These are phyloP conservation scores for Drosophila acutilabella DNA, from an alignment of 2,888 invertebrate genomes.

Conservation along the genomic window DNA sequence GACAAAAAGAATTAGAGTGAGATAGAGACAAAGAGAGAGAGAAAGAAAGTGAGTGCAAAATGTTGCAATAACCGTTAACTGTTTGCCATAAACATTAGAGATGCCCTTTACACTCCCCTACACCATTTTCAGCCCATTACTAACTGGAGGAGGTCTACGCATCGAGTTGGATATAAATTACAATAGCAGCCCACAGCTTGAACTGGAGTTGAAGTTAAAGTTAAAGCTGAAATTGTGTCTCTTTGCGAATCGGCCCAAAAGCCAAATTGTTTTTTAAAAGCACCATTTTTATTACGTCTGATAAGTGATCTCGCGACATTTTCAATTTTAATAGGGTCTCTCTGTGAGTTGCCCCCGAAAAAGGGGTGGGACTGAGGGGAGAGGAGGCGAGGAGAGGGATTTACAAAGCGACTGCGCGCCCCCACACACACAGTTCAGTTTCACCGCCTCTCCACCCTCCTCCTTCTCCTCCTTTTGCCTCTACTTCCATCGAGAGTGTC, in stretches of 20 bases:
- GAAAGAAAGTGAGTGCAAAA: constrained; percentile 39
- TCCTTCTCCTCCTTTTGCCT: constrained; percentile 6
- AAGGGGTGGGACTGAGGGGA: no score
- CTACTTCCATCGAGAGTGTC: constrained; percentile 32
- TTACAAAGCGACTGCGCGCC: constrained; percentile 54
- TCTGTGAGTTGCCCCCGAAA: constrained; percentile 36
- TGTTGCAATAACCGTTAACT: constrained; percentile 51
- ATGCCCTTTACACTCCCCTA: constrained; percentile 36
- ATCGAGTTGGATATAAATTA: constrained; percentile 68
- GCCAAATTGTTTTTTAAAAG: constrained; percentile 83
- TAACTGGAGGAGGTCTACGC: constrained; percentile 47
- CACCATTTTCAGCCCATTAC: neutral
- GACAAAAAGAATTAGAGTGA: neutral
- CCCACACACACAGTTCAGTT: constrained; percentile 22
- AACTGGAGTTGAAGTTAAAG: constrained; percentile 25
- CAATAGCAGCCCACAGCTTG: constrained; percentile 60
- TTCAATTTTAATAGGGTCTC: constrained; percentile 82
- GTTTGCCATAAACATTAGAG: constrained; percentile 47
- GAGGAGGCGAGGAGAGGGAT: neutral
- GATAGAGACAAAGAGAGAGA: neutral
- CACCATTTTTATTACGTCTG: constrained; percentile 81
- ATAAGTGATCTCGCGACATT: constrained; percentile 82
- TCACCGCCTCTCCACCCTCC: constrained; percentile 25
- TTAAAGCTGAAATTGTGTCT: constrained; percentile 21
- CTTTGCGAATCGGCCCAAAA: constrained; percentile 57